These are phyloP conservation scores for Protomyctophum bolini DNA, from an alignment of 2,113 vertebrate species.

Conservation along the genomic window DNA sequence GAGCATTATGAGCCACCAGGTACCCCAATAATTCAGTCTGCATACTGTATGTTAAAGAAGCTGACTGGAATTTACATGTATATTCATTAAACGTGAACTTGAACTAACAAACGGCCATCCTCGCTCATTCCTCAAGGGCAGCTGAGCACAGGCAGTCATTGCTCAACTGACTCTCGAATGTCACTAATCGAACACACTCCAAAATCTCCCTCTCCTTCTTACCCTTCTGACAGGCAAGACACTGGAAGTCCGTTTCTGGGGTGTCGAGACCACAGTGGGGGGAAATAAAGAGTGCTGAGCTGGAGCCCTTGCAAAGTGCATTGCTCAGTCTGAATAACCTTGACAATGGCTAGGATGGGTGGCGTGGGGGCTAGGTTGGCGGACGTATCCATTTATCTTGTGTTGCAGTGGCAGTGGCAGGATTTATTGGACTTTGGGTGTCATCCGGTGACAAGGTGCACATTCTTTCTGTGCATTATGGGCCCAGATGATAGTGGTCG, in stretches of 20 bases:
- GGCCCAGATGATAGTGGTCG: conserved; percentile 56
- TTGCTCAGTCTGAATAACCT: conserved; percentile 45
- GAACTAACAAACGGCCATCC: conserved; percentile 54
- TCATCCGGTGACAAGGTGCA: conserved; percentile 72
- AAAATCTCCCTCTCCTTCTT: conserved; percentile 1
- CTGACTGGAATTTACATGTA: conserved; percentile 52
- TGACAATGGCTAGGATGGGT: conserved; percentile 53
- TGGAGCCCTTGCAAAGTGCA: conserved; percentile 32
- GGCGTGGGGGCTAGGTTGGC: not conserved
- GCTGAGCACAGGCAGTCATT: conserved; percentile 10
- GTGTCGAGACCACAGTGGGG: conserved; percentile 28
- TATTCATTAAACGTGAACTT: conserved; percentile 33
- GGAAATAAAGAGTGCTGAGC: conserved; percentile 59
- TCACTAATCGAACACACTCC: conserved; percentile 7
- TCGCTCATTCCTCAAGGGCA: conserved; percentile 41
- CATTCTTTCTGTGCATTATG: conserved; percentile 73
- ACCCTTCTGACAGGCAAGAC: not conserved
- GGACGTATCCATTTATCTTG: conserved; percentile 69
- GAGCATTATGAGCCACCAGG: too few species aligned
- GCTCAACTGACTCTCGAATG: conserved; percentile 45
- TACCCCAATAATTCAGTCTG: too few species aligned
- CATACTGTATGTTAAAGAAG: too few species aligned
- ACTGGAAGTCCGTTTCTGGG: conserved; percentile 4
- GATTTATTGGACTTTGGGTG: conserved; percentile 76
- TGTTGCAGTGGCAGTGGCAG: conserved; percentile 37